phyloP scores from a whole-genome alignment of 2,888 invertebrate species.

The Spatulosminthurus flaviceps region DNA sequence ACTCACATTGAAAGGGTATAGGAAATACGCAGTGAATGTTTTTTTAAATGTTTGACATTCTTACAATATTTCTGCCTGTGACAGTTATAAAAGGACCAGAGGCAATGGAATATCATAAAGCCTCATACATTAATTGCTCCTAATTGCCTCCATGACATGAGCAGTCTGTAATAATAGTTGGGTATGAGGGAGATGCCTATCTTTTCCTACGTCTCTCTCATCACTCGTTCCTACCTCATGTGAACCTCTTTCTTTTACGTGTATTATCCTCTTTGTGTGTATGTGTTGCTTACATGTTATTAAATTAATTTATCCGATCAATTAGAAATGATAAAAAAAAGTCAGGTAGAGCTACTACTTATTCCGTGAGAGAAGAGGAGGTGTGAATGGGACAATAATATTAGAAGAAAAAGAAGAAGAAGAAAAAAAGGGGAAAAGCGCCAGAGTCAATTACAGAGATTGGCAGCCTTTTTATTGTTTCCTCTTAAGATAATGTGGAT shows the following conservation, averaged over 20 bases:
- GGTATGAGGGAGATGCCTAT: too few relatives aligned
- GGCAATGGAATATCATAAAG: too few relatives aligned
- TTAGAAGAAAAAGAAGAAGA: too few relatives aligned
- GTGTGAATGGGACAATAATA: constrained; percentile 29
- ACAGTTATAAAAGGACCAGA: not conserved
- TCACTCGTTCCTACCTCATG: too few relatives aligned
- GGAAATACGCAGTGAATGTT: not conserved
- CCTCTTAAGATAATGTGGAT: constrained; percentile 14
- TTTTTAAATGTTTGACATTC: constrained; percentile 34
- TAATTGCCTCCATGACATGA: too few relatives aligned
- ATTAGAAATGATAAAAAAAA: not conserved
- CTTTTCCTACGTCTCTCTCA: too few relatives aligned
- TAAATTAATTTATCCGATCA: constrained; percentile 39
- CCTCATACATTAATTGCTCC: too few relatives aligned
- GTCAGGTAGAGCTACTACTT: not conserved
- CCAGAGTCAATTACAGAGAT: constrained; percentile 48
- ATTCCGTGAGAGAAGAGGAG: not conserved
- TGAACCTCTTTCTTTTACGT: too few relatives aligned
- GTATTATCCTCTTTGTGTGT: not conserved
- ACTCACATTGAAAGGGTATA: too few relatives aligned
- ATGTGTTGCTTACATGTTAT: not conserved
- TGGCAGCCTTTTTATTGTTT: constrained; percentile 42
- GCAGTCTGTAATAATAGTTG: too few relatives aligned
- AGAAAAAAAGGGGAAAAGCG: constrained; percentile 43
- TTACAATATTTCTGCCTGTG: constrained; percentile 10